Percentiles rank a stretch among this genome's conserved stretches.
Evolutionary conservation across 2,797 vertebrate genomes (phyloP).

Genomic region (Pseudotriccus pelzelni): DNA sequence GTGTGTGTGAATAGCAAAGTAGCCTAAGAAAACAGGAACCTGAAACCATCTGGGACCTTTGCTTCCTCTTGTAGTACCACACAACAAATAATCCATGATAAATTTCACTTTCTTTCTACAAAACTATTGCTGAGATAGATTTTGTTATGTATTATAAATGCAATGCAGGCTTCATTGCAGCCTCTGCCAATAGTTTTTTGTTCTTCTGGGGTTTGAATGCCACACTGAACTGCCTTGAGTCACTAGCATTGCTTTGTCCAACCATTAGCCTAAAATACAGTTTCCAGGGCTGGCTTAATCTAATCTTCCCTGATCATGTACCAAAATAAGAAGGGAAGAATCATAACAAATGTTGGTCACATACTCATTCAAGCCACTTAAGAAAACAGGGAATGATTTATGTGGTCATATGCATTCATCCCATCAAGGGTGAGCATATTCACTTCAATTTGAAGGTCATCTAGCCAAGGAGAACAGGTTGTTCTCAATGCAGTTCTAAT

Average conservation of each 20-base stretch:
- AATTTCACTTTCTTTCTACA: not conserved
- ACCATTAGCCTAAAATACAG: not conserved
- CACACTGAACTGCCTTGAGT: not conserved
- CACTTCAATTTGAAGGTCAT: not conserved
- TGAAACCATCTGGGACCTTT: not conserved
- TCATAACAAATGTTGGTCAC: constrained; percentile 11
- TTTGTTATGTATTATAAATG: not conserved
- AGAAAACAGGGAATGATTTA: not conserved
- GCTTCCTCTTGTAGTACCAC: not conserved
- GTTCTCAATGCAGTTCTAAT: not conserved
- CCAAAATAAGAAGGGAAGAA: not conserved
- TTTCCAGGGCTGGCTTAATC: not conserved
- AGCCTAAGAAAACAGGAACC: not conserved
- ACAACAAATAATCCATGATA: not conserved
- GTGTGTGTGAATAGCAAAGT: not conserved
- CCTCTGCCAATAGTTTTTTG: not conserved
- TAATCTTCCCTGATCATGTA: constrained; percentile 16
- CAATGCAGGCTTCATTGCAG: not conserved
- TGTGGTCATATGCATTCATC: not conserved
- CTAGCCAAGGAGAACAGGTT: constrained; percentile 14
- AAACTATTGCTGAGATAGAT: not conserved
- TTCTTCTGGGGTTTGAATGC: not conserved
- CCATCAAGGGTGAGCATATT: not conserved
- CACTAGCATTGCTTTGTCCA: not conserved
- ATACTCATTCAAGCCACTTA: not conserved